Evolutionary conservation across 2,113 vertebrate species (phyloP), one percentile per base, ranked within the genome.

Genomic region (Urocitellus parryii): DNA sequence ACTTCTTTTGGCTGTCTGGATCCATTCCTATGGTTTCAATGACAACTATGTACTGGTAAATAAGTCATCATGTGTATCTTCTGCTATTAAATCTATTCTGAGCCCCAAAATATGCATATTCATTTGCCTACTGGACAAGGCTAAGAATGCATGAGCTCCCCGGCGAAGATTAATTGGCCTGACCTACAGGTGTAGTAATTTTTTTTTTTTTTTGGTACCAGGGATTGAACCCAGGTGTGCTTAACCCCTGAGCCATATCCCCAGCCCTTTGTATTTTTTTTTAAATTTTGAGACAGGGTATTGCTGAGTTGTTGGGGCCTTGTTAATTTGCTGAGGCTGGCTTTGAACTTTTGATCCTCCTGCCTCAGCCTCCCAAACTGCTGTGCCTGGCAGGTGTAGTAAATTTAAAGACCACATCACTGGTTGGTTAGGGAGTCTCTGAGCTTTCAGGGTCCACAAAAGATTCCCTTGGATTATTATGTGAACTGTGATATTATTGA

Each of bases 81-180:
- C 39, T 61, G 58, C 25, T 91, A 73, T 83, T 39, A 70, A 86
- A 25, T 84, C n/a, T 84, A n/a, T 89, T 7, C 7, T 72, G 67
- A 83, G 17, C 61, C 53, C n/a, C 67, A 96, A 45, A 77, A 85
- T 73, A 74, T 91, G 29, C 12, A 76, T 51, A 89, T 65, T 93
- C 11, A 11, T 8, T 87, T 91, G 74, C 3, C 22, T 81, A 48
- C 8, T 63, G 10, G 48, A 45, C 29, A 89, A 67, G 9, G 8
- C 9, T 27, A 74, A 91, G 29, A 73, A 45, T 20, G 2, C 7
- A 9, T 86, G 63, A 81, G 42, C 6, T 72, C 1, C 34, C 18
- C 13, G 63, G 53, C 39, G 34, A 95, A 42, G 18, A 2, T 68
- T 10, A 68, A 25, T 45, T 82, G 48, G 8, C n/a, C 17, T 83